Percentiles rank a stretch among this genome's conserved stretches.
Conservation (phyloP, 2,113 vertebrate genomes). For the Murina feae region DNA sequence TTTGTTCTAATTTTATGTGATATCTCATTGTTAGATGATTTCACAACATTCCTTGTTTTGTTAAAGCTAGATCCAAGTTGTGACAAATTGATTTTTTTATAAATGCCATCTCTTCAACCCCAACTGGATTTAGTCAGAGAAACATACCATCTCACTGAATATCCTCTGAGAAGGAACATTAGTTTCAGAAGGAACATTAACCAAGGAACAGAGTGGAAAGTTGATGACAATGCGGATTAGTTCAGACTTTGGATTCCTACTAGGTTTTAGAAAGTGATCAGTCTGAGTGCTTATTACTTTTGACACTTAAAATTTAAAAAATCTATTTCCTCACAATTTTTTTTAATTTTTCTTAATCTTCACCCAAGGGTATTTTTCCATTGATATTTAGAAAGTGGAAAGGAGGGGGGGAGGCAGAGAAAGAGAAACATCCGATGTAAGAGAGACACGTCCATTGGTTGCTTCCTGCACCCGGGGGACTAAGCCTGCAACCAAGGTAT, state of each 20-base stretch:
- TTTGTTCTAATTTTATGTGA: slow-evolving; percentile 17
- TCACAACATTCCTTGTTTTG: not conserved
- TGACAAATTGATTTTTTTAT: slow-evolving; percentile 54
- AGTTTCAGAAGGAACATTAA: not conserved
- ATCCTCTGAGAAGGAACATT: slow-evolving; percentile 42
- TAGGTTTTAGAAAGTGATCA: slow-evolving; percentile 31
- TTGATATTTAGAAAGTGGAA: too few relatives aligned
- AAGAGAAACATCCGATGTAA: too few relatives aligned
- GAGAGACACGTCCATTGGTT: too few relatives aligned
- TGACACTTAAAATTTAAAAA: not conserved
- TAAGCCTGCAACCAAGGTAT: too few relatives aligned
- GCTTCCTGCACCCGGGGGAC: too few relatives aligned
- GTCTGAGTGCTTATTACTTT: not conserved
- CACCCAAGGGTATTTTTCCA: too few relatives aligned
- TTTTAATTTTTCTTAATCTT: too few relatives aligned
- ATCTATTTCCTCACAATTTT: not conserved
- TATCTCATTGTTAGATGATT: slow-evolving; percentile 45
- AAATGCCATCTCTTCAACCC: slow-evolving; percentile 49
- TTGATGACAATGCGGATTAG: not conserved
- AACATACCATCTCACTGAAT: slow-evolving; percentile 3
- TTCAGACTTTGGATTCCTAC: slow-evolving; percentile 22
- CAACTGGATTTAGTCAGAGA: slow-evolving; percentile 17
- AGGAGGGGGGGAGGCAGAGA: too few relatives aligned
- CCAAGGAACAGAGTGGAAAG: not conserved
- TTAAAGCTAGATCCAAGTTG: slow-evolving; percentile 55